Percentiles rank a stretch among this genome's conserved stretches.
Evolutionary conservation across 2,797 vertebrate species (phyloP).

Genomic region (Poeciliopsis gracilis): DNA sequence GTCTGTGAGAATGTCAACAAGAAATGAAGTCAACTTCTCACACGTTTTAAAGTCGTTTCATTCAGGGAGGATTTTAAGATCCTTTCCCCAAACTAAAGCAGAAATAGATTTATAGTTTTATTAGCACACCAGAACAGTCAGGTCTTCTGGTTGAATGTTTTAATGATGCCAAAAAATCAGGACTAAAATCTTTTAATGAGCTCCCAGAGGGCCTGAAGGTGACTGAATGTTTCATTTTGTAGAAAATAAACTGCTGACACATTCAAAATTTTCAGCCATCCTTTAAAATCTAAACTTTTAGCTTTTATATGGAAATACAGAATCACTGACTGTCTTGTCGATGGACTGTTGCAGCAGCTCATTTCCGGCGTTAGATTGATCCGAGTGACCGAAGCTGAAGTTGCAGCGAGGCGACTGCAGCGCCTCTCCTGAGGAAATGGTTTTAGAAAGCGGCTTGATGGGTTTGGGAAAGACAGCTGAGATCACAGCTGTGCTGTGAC

Average conservation of each 20-base stretch:
- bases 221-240: background rate
- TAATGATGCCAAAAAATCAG: background rate
- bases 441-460: conserved; percentile 40
- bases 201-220: background rate
- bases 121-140: background rate
- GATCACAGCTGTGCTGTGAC: conserved; percentile 38
- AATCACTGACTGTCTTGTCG: background rate
- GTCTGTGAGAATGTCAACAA: background rate
- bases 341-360: background rate
- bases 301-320: background rate
- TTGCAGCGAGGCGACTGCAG: conserved; percentile 22
- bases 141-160: background rate
- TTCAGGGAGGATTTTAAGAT: background rate
- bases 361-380: conserved; percentile 25
- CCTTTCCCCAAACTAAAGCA: background rate
- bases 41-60: background rate
- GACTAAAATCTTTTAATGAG: background rate
- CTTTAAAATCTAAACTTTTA: background rate
- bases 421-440: conserved; percentile 36
- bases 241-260: background rate
- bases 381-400: conserved; percentile 57
- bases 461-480: conserved; percentile 53
- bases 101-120: background rate
- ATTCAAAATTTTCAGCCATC: background rate
- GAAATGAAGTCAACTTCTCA: background rate